These are phyloP conservation scores for Cassiopea andromeda DNA, from an alignment of 30 jellyfish, hydroid and myxozoan genomes.

Conservation along the genomic window DNA sequence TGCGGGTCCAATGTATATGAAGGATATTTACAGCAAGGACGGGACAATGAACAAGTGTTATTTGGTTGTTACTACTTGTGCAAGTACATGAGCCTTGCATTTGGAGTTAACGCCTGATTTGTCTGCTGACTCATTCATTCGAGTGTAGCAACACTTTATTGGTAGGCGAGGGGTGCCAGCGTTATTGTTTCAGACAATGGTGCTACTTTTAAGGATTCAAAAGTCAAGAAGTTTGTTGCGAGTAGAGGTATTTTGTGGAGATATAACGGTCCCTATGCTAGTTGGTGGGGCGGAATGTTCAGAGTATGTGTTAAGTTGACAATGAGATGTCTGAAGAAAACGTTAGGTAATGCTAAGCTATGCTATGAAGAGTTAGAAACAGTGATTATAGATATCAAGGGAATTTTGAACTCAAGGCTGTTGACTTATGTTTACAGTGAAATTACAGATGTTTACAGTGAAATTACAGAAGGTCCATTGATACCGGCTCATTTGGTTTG, in stretches of 20 bases:
- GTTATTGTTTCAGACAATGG: constrained; percentile 10
- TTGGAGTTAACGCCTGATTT: constrained; percentile 8
- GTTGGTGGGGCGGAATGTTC: constrained; percentile 27
- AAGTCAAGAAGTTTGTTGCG: neutral
- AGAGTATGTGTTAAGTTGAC: neutral
- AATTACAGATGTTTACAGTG: neutral
- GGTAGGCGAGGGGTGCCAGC: constrained; percentile 15
- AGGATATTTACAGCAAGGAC: neutral
- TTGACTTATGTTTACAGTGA: neutral
- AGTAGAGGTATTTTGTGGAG: constrained; percentile 18
- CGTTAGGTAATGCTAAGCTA: neutral
- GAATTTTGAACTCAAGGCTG: neutral
- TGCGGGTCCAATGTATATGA: constrained; percentile 36
- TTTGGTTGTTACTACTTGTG: constrained; percentile 4
- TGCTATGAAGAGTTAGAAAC: constrained; percentile 12
- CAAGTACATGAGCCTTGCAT: constrained; percentile 12
- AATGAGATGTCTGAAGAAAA: neutral
- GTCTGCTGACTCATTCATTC: neutral
- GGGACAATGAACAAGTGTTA: neutral
- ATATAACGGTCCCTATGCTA: constrained; percentile 10
- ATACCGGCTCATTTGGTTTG: constrained; percentile 3
- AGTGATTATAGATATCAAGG: constrained; percentile 6
- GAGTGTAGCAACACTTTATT: neutral
- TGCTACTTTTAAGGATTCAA: neutral
- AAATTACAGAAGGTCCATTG: neutral